Evolutionary conservation across 1,140 invertebrate species (phyloP).

Genomic region (Pseudomyrmex cubaensis): DNA sequence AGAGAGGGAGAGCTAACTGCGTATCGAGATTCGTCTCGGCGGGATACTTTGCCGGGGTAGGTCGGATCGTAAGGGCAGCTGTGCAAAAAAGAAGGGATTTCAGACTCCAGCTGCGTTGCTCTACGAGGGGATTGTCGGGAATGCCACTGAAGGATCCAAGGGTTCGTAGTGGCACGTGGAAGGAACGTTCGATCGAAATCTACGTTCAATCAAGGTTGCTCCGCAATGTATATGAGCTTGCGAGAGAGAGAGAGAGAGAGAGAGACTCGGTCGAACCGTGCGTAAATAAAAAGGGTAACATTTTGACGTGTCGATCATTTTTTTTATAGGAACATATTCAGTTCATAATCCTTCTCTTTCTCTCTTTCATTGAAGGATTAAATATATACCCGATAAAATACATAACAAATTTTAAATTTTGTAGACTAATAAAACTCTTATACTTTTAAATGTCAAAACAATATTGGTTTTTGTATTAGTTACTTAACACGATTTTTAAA

Average conservation of each 20-base stretch:
- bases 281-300: neutral
- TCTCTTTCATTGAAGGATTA: too few relatives aligned
- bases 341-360: neutral
- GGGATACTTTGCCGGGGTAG: slow-evolving; percentile 61
- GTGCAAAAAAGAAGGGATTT: slow-evolving; percentile 72
- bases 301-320: neutral
- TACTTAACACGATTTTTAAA: neutral
- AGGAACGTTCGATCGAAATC: slow-evolving; percentile 36
- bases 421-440: too few relatives aligned
- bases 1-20: slow-evolving; percentile 50
- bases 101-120: slow-evolving; percentile 76
- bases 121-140: slow-evolving; percentile 72
- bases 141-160: slow-evolving; percentile 40
- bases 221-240: slow-evolving; percentile 1
- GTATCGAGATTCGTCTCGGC: slow-evolving; percentile 68
- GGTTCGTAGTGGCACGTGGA: neutral
- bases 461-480: neutral
- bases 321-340: neutral
- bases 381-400: too few relatives aligned
- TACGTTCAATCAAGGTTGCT: slow-evolving; percentile 38
- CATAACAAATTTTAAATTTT: too few relatives aligned
- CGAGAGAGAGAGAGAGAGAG: neutral
- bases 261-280: slow-evolving; percentile 22
- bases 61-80: slow-evolving; percentile 76
- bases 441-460: too few relatives aligned